These are phyloP conservation scores for Halictus quadricinctus DNA, from an alignment of 2,888 invertebrate species.

Conservation along the genomic window DNA sequence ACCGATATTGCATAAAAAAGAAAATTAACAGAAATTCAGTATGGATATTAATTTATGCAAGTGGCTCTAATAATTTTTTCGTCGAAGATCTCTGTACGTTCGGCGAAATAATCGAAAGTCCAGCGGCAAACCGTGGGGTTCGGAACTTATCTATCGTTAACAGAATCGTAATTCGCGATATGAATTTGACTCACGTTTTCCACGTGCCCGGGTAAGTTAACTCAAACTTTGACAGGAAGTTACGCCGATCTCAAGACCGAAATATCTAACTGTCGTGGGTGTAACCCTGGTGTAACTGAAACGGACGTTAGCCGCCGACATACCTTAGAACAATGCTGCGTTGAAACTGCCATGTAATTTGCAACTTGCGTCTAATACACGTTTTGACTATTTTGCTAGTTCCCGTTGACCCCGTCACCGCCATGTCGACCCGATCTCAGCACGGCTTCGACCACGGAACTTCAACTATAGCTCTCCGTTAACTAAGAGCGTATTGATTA, in stretches of 20 bases:
- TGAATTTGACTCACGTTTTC: constrained; percentile 49
- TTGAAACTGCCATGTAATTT: constrained; percentile 59
- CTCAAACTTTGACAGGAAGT: constrained; percentile 54
- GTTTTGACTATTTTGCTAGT: constrained; percentile 52
- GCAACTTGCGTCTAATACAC: constrained; percentile 56
- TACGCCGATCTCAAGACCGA: constrained; percentile 52
- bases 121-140: too few relatives aligned
- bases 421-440: constrained; percentile 39
- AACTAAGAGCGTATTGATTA: constrained; percentile 35
- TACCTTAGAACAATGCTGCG: constrained; percentile 55
- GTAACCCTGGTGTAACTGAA: constrained; percentile 56
- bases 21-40: neutral
- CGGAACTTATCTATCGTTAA: neutral
- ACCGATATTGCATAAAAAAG: neutral
- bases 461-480: constrained; percentile 45
- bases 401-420: constrained; percentile 34
- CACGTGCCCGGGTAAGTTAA: constrained; percentile 34
- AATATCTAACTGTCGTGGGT: constrained; percentile 46
- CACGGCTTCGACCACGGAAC: constrained; percentile 32
- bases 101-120: neutral
- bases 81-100: neutral
- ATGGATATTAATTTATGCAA: neutral
- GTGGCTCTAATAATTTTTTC: neutral
- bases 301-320: constrained; percentile 50
- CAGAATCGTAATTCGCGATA: constrained; percentile 19